Percentiles rank a stretch among this genome's conserved stretches.
Evolutionary conservation across 1,140 invertebrate genomes (phyloP).

Genomic region (Brachionus calyciflorus): DNA sequence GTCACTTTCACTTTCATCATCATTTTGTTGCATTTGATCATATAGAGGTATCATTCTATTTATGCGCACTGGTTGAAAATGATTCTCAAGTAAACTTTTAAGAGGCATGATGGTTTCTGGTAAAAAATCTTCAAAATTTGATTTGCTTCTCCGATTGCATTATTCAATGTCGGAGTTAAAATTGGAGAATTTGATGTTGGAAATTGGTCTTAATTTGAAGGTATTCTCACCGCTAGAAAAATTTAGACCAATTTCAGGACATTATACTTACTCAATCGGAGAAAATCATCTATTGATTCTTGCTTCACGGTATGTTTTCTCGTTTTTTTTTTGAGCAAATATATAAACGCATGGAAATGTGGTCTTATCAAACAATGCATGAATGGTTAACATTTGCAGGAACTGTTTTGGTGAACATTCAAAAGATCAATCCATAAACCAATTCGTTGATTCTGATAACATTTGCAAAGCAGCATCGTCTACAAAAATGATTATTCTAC

Average conservation of each 20-base stretch:
- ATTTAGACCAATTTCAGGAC: neutral
- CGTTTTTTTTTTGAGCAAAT: neutral
- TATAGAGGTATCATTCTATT: neutral
- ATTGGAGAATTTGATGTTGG: no score
- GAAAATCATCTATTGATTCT: neutral
- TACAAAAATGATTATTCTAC: no score
- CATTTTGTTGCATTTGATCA: neutral
- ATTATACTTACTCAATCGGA: neutral
- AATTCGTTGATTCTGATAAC: neutral
- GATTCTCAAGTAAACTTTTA: neutral
- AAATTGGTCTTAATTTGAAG: neutral
- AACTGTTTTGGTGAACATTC: constrained; percentile 11
- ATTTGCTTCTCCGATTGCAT: constrained; percentile 8
- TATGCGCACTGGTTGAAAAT: neutral
- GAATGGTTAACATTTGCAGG: constrained; percentile 9
- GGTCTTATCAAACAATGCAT: neutral
- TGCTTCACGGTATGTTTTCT: neutral
- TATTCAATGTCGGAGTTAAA: neutral
- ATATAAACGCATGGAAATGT: constrained; percentile 14
- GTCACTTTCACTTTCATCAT: neutral
- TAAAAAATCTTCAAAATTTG: neutral
- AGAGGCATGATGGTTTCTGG: no score
- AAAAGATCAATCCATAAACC: neutral
- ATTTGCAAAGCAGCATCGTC: no score
- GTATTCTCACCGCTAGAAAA: no score